These are phyloP conservation scores for Drosophila lini DNA, from an alignment of 1,140 invertebrate species.

Conservation along the genomic window DNA sequence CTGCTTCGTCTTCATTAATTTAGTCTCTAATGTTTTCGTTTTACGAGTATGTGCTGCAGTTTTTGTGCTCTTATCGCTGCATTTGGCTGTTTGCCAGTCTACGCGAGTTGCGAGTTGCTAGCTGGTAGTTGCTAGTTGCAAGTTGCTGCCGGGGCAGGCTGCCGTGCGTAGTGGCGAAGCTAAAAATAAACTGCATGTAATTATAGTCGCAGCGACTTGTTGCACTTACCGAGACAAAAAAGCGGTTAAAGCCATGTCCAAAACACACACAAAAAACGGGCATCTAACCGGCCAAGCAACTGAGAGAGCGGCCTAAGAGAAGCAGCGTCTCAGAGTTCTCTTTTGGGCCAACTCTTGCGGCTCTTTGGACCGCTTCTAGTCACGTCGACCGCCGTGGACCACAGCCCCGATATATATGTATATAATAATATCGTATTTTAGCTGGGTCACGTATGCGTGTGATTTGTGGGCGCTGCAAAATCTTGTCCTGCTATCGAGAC, in stretches of 20 bases:
- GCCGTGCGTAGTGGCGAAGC: slow-evolving; percentile 49
- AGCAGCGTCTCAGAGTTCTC: background rate
- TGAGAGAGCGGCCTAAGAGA: slow-evolving; percentile 11
- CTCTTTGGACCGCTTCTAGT: slow-evolving; percentile 32
- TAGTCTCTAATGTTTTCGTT: slow-evolving; percentile 19
- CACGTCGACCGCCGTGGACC: slow-evolving; percentile 39
- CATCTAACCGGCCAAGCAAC: slow-evolving; percentile 17
- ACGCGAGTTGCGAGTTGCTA: slow-evolving; percentile 21
- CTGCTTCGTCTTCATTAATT: background rate
- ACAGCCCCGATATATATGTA: slow-evolving; percentile 35
- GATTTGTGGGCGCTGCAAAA: slow-evolving; percentile 56
- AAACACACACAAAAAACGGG: slow-evolving; percentile 37
- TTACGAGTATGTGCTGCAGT: slow-evolving; percentile 51
- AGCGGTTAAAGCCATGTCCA: slow-evolving; percentile 44
- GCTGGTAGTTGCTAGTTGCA: slow-evolving; percentile 32
- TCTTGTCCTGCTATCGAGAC: slow-evolving; percentile 67
- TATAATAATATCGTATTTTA: slow-evolving; percentile 25
- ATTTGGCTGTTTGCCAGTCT: slow-evolving; percentile 58
- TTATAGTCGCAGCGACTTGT: slow-evolving; percentile 74
- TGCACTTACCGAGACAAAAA: slow-evolving; percentile 60
- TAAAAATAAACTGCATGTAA: slow-evolving; percentile 79
- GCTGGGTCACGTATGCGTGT: slow-evolving; percentile 71
- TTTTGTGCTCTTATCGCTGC: slow-evolving; percentile 61
- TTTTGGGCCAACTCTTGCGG: slow-evolving; percentile 8
- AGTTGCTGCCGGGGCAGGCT: slow-evolving; percentile 43